phyloP scores from a whole-genome alignment of 1,140 invertebrate genomes.

The Hylyphantes graminicola region DNA sequence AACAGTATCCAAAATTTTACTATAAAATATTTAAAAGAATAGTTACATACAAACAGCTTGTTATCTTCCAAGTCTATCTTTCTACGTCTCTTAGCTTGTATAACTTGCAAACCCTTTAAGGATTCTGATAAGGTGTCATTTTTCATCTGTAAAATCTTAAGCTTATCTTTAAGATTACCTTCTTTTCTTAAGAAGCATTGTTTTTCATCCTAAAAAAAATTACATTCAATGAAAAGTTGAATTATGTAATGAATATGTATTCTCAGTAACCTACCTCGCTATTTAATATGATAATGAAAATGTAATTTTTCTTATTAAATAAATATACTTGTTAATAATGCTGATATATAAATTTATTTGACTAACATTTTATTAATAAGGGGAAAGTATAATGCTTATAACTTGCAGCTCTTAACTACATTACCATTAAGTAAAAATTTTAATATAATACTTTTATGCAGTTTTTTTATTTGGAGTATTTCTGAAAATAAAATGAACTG shows the following conservation, averaged over 20 bases:
- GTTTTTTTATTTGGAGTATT: no score
- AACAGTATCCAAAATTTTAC: no score
- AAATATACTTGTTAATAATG: background rate
- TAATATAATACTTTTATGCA: no score
- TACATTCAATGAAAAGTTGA: background rate
- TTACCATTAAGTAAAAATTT: background rate
- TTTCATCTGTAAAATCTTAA: slow-evolving; percentile 11
- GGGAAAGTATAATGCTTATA: background rate
- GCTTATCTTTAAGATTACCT: slow-evolving; percentile 12
- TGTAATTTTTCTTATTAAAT: background rate
- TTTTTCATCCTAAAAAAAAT: slow-evolving; percentile 4
- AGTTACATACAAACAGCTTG: no score
- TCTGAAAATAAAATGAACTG: no score
- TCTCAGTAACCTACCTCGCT: background rate
- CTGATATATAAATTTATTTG: background rate
- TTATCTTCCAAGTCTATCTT: background rate
- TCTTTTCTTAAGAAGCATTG: slow-evolving; percentile 19
- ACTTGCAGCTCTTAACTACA: background rate
- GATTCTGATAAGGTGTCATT: background rate
- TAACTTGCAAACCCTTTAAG: background rate
- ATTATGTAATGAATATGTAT: background rate
- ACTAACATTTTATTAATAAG: background rate
- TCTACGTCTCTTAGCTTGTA: background rate
- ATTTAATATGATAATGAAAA: background rate
- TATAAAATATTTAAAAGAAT: no score